Conservation (phyloP, 2,797 vertebrate genomes). For the Meriones psammophilus region DNA sequence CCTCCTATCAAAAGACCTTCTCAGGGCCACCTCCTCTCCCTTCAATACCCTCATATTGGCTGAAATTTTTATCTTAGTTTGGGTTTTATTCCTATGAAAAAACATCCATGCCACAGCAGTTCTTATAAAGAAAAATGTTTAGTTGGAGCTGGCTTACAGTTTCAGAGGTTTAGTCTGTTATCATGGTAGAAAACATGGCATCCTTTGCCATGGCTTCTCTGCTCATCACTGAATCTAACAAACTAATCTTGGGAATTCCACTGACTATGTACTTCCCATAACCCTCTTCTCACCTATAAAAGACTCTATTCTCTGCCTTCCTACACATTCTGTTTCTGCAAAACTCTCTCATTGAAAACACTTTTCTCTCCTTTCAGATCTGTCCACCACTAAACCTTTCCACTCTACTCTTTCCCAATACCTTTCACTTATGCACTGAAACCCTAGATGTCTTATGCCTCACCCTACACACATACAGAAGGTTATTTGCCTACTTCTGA, state of each 20-base stretch:
- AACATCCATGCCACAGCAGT: no score
- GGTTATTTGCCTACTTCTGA: background rate
- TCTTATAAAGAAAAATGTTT: no score
- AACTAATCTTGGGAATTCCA: background rate
- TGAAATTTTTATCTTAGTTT: no score
- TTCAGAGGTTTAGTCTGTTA: no score
- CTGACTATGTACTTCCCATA: background rate
- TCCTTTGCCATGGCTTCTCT: background rate
- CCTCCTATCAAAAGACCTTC: no score
- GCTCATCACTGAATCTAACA: background rate
- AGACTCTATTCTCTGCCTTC: background rate
- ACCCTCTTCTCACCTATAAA: background rate
- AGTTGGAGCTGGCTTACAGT: no score
- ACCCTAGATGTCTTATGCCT: background rate
- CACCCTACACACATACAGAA: background rate
- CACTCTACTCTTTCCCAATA: background rate
- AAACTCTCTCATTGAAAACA: background rate
- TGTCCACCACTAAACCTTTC: background rate
- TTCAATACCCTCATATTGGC: no score
- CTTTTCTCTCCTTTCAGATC: background rate
- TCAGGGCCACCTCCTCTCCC: no score
- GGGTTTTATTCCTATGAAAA: no score
- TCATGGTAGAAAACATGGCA: no score
- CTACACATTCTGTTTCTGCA: background rate
- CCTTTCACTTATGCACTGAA: background rate